Evolutionary conservation across 1,140 invertebrate genomes (phyloP).

Genomic region (Asbolus verrucosus): DNA sequence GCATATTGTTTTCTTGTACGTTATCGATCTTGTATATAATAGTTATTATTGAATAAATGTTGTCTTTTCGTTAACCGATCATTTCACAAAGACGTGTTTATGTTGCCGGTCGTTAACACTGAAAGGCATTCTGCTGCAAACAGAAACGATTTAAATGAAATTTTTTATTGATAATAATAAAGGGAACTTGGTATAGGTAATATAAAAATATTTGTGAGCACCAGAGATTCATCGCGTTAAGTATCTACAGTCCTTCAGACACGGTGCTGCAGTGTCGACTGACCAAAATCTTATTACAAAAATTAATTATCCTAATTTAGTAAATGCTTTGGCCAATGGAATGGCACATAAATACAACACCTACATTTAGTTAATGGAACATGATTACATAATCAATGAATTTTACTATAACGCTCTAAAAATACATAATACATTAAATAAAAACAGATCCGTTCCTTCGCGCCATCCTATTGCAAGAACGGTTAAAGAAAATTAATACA

Average conservation of each 20-base stretch:
- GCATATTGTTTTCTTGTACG: conserved; percentile 45
- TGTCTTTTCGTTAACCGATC: conserved; percentile 56
- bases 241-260: conserved; percentile 12
- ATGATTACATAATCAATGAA: conserved; percentile 12
- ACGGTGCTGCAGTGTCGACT: not conserved
- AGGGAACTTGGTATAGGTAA: conserved; percentile 21
- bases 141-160: not conserved
- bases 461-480: not conserved
- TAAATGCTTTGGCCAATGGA: conserved; percentile 42
- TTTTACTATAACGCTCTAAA: conserved; percentile 7
- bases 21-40: conserved; percentile 54
- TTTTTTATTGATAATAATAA: conserved; percentile 27
- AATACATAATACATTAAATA: too few species aligned
- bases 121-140: too few species aligned
- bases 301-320: conserved; percentile 35
- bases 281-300: too few species aligned
- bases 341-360: conserved; percentile 39
- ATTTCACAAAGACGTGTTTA: too few species aligned
- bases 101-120: too few species aligned
- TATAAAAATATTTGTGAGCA: conserved; percentile 43
- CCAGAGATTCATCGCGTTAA: conserved; percentile 43
- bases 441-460: too few species aligned
- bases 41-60: conserved; percentile 58
- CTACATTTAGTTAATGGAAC: conserved; percentile 21
- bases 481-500: conserved; percentile 3